Base-by-base conservation (phyloP, 2,113 vertebrate species). In the Festucalex cinctus region DNA sequence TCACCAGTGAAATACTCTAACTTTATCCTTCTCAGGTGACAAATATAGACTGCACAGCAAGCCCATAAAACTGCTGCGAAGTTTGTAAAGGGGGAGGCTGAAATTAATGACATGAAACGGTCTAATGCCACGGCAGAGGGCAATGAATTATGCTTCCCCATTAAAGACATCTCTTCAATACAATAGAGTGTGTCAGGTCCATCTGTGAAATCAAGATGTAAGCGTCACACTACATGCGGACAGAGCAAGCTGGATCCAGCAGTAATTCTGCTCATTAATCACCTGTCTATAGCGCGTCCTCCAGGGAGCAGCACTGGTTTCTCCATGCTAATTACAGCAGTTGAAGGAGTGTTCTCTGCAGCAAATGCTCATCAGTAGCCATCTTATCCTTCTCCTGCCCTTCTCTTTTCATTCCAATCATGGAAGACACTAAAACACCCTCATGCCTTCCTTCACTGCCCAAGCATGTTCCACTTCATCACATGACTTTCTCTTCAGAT, bases 221-320 rank as follows among this genome's bases (percentile, higher is more conserved):
- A 62, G 70, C 66, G 69, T 65, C 73, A 66, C 72, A 71, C 77
- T 73, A 74, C 69, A 75, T 64, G 73, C 69, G 58, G 77, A 68
- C 74, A 69, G 73, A 57, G 56, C 76, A 62, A 75, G 53, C 74
- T 14, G 62, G 77, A 71, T 83, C 67, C 73, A 17, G 39, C 37
- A 26, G 37, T 82, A 85, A 84, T 86, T 79, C 77, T 77, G 76
- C 80, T 82, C 82, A 86, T 87, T 83, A 83, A 87, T 86, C 85
- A 83, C 79, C 76, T 81, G 82, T 83, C 82, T 68, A 62, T 63
- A 5, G 20, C 73, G 74, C 66, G 62, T 78, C 69, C 83, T 86
- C 75, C 32, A 64, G 70, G 78, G 82, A 71, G 80, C 72, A 66
- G 69, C 8, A 8, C 51, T 6, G 24, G 59, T 61, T 82, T 67